Percentiles rank a stretch among this genome's conserved stretches.
These are phyloP conservation scores for Mus minutoides DNA, from an alignment of 2,797 vertebrate species.

Conservation along the genomic window DNA sequence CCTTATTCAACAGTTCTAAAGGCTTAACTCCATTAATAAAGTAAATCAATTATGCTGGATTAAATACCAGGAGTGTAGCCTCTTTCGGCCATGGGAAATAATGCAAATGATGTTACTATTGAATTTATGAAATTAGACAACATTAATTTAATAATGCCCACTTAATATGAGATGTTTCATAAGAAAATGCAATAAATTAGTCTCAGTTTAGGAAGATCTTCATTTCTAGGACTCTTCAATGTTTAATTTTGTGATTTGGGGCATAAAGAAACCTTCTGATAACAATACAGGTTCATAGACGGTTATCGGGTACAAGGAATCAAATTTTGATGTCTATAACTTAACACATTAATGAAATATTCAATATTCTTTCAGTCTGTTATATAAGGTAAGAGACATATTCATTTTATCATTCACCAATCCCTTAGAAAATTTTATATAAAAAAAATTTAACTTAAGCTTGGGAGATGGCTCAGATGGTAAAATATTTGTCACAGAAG, in stretches of 20 bases:
- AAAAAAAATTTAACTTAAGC: neutral
- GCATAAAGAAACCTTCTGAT: slow-evolving; percentile 5
- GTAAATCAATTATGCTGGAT: slow-evolving; percentile 59
- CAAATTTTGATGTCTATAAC: neutral
- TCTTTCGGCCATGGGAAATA: slow-evolving; percentile 2
- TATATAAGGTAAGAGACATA: neutral
- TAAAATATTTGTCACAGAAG: neutral
- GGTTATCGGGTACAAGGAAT: neutral
- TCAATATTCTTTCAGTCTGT: neutral
- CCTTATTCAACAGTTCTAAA: slow-evolving; percentile 34
- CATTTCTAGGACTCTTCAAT: slow-evolving; percentile 13
- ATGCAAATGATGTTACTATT: slow-evolving; percentile 50
- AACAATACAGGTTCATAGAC: slow-evolving; percentile 37
- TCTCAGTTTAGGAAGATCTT: slow-evolving; percentile 4
- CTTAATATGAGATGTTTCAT: slow-evolving; percentile 42
- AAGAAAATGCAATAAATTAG: slow-evolving; percentile 54
- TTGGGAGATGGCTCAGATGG: neutral
- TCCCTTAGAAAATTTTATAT: neutral
- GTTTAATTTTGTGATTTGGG: slow-evolving; percentile 32
- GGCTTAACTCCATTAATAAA: slow-evolving; percentile 50
- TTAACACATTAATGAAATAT: slow-evolving; percentile 23
- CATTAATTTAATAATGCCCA: slow-evolving; percentile 1
- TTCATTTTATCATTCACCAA: neutral
- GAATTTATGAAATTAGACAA: slow-evolving; percentile 33
- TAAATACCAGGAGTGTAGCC: slow-evolving; percentile 5